phyloP scores from a whole-genome alignment of 2,888 invertebrate species.

The Mythimna vitellina region DNA sequence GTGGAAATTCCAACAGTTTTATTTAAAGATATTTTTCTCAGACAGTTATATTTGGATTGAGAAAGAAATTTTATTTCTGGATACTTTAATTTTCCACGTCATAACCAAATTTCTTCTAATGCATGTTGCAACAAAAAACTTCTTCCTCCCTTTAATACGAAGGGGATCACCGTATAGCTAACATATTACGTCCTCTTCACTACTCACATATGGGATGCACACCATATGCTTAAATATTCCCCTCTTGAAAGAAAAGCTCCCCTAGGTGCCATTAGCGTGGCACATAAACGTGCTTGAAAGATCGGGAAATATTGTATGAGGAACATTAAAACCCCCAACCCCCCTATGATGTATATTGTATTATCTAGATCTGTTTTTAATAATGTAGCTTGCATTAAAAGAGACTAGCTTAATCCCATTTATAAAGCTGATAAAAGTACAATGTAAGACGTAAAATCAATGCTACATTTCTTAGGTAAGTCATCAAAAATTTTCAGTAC shows the following conservation, averaged over 20 bases:
- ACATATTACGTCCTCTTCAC: conserved; percentile 27
- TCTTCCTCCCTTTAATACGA: conserved; percentile 17
- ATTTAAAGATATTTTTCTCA: no score
- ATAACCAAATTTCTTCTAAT: conserved; percentile 29
- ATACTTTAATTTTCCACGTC: neutral
- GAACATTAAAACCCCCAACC: conserved; percentile 10
- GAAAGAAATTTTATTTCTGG: no score
- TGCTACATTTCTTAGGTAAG: neutral
- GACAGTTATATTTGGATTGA: neutral
- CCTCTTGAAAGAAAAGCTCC: conserved; percentile 38
- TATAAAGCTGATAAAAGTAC: neutral
- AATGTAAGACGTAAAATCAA: neutral
- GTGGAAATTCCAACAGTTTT: neutral
- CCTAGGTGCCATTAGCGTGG: conserved; percentile 41
- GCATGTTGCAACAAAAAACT: conserved; percentile 39
- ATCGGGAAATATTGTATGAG: conserved; percentile 42
- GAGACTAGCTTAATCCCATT: neutral
- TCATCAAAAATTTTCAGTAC: neutral
- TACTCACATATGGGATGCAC: conserved; percentile 42
- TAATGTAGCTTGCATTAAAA: neutral
- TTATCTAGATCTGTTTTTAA: conserved; percentile 2
- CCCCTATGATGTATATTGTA: conserved; percentile 3
- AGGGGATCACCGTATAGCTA: conserved; percentile 23
- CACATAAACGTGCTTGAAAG: conserved; percentile 34
- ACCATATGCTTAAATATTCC: conserved; percentile 47